Percentiles rank a stretch among this genome's conserved stretches.
These are phyloP conservation scores for Caenorhabditis tropicalis DNA, from an alignment of 1,140 invertebrate species.

Conservation along the genomic window DNA sequence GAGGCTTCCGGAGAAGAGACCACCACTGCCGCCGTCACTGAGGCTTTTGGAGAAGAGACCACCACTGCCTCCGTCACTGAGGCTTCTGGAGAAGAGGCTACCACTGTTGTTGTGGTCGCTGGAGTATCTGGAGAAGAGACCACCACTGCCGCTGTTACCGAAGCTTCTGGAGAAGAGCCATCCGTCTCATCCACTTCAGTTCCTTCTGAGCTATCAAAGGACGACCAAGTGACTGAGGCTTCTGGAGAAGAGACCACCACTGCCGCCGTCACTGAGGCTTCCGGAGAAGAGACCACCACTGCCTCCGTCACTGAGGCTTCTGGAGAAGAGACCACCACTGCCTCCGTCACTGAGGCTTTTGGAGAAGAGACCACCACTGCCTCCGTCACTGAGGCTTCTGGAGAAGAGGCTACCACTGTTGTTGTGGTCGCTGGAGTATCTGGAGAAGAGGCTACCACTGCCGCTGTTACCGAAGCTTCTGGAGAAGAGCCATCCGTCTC, in stretches of 20 bases:
- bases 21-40: not conserved
- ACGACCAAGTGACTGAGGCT: not conserved
- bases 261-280: not conserved
- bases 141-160: not conserved
- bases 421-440: not conserved
- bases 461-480: not conserved
- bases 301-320: conserved; percentile 6
- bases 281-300: conserved; percentile 32
- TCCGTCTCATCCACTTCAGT: not conserved
- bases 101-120: not conserved
- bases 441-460: conserved; percentile 22
- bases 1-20: not conserved
- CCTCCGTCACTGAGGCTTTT: not conserved
- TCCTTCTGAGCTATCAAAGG: not conserved
- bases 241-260: not conserved
- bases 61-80: conserved; percentile 7
- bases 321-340: conserved; percentile 30
- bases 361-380: conserved; percentile 7
- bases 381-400: conserved; percentile 8
- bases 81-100: conserved; percentile 17
- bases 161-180: not conserved
- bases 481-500: too few relatives aligned
- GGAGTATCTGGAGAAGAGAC: conserved; percentile 7
- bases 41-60: conserved; percentile 17
- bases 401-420: conserved; percentile 27